Base-by-base conservation (phyloP, 2,797 vertebrate genomes). In the Ceryle rudis region DNA sequence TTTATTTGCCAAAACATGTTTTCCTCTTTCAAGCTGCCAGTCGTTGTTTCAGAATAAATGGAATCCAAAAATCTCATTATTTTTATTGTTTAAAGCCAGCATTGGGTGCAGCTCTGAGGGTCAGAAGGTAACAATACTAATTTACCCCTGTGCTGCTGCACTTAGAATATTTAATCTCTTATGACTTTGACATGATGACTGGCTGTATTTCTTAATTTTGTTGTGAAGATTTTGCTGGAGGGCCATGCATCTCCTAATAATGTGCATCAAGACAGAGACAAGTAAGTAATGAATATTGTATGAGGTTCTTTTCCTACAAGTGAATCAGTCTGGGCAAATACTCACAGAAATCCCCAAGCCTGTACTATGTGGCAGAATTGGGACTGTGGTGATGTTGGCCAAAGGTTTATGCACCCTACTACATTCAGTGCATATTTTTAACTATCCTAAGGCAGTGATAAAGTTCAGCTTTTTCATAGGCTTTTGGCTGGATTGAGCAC, bases 41-140 rank as follows among this genome's bases (percentile, higher is more conserved):
- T 97, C 94, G 91, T 96, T 97, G 95, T 97, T 96, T 93, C 77
- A 81, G 96, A 97, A 96, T 94, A 98, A 97, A 96, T 94, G 83
- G 86, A 87, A 91, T 87, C 95, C 93, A 96, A 97, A 95, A 97
- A 96, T 97, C 96, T 97, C 97, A 97, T 97, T 96, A 97, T 95
- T 97, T 95, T 96, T 95, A 97, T 97, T 97, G 97, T 97, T 97
- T 97, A 94, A 97, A 97, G 95, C 55, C 86, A 94, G 87, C 61
- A 33, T 1, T 73, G 80, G 89, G 80, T 93, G 71, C 93, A 87
- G 78, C 91, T 86, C 81, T 29, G 31, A 67, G 73, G 97, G 97
- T 97, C 93, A 93, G 88, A 75, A 97, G 94, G 96, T 88, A 97
- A 95, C 93, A 81, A 95, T 93, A 85, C 78, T 96, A 96, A 96